Percentiles rank a stretch among this genome's conserved stretches.
Conservation (phyloP, 2,888 invertebrate genomes). For the Diploptera punctata region DNA sequence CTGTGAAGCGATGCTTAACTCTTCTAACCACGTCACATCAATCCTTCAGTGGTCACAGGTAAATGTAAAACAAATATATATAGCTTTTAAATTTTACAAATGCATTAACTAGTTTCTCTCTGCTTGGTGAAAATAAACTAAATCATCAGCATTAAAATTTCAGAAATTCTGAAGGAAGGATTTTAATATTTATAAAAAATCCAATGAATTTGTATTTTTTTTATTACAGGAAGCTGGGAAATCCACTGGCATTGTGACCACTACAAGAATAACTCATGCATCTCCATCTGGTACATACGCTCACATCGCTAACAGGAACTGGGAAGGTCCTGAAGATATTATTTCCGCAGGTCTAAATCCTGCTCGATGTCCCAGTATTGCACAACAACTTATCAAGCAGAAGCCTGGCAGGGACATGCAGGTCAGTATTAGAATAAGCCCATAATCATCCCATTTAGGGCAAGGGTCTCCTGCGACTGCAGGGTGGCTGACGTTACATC, state of each 20-base stretch:
- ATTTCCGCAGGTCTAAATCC: constrained; percentile 58
- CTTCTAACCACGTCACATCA: constrained; percentile 66
- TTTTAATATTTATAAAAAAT: not conserved
- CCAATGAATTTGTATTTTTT: not conserved
- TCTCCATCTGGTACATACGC: constrained; percentile 75
- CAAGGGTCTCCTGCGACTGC: too few relatives aligned
- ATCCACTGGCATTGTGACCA: constrained; percentile 65
- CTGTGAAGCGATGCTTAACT: constrained; percentile 65
- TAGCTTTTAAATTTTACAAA: not conserved
- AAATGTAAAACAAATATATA: not conserved
- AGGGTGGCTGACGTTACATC: too few relatives aligned
- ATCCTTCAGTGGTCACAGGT: constrained; percentile 74
- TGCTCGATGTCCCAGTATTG: constrained; percentile 72
- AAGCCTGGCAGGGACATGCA: constrained; percentile 72
- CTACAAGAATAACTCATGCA: constrained; percentile 80
- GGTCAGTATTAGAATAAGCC: too few relatives aligned
- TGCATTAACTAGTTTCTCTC: not conserved
- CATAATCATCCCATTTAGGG: too few relatives aligned
- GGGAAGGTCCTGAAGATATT: constrained; percentile 73
- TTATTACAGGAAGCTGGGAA: constrained; percentile 38
- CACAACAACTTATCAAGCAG: constrained; percentile 70
- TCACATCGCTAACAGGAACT: constrained; percentile 72
- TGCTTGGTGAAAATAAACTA: not conserved
- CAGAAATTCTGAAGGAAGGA: not conserved
- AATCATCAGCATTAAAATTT: not conserved